Evolutionary conservation across 2,888 invertebrate species (phyloP), one percentile per base, ranked within the genome.

Genomic region (Thymelicus lineola): DNA sequence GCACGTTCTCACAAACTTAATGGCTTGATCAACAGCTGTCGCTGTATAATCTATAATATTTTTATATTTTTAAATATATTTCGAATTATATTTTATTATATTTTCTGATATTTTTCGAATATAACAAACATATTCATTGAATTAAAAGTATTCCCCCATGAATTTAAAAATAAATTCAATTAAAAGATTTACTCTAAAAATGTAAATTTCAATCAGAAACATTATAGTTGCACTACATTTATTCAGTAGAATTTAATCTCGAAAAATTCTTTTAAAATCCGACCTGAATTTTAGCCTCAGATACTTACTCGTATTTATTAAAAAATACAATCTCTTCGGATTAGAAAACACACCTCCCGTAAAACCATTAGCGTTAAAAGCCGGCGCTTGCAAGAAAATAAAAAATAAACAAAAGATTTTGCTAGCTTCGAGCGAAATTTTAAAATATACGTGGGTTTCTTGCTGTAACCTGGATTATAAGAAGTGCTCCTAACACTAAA

Each of bases 321-420:
- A 67, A 66, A 66, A 55, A 67, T 48, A 67, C 67, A 67, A 67
- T 67, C 67, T 67, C 53, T 48, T 45, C 67, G 61, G 60, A 67
- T 67, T 67, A 67, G 67, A 67, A 67, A 67, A 67, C 67, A 62
- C 62, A 53, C 61, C 61, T 67, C 53, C 61, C 15, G 61, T 67
- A 67, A 67, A 67, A 45, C 61, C 67, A 67, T 67, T 67, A 61
- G 38, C 67, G 67, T 45, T 67, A 67, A 67, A 67, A 67, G 67
- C 67, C 60, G 7, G 55, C n/a, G 66, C 66, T 48, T 36, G 46
- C 35, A 66, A 66, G 67, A 45, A 61, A 61, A 67, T 67, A 67
- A 67, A 55, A 66, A 58, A 66, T 46, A 58, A 28, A 64, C 53
- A 64, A 55, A 66, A 46, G 46, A 46, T 28, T 58, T 7, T 6